A percentile compares a stretch with the other conserved stretches of the same genome.
phyloP scores from a whole-genome alignment of 2,797 vertebrate species.

The Alouatta caraya region DNA sequence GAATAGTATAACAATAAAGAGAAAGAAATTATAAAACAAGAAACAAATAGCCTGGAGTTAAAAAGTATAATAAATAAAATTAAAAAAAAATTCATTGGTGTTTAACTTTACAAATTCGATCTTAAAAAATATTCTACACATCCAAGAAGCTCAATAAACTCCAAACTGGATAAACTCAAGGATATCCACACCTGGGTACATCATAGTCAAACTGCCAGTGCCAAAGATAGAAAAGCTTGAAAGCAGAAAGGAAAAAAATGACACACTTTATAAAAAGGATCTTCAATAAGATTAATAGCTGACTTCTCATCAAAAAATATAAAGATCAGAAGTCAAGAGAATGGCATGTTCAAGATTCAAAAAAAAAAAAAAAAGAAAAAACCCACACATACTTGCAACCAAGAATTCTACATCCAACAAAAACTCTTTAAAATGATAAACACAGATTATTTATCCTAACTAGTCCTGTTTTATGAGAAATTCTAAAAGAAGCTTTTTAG shows the following conservation, averaged over 20 bases:
- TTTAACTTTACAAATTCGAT: background rate
- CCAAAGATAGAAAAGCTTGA: background rate
- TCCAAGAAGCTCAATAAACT: background rate
- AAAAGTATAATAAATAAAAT: background rate
- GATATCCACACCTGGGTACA: background rate
- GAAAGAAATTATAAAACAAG: background rate
- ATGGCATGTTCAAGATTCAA: background rate
- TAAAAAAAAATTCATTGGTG: background rate
- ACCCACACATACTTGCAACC: too few relatives aligned
- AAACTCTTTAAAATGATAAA: background rate
- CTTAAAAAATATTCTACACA: background rate
- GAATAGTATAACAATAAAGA: background rate
- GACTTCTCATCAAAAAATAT: background rate
- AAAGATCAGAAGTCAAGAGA: background rate
- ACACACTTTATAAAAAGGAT: rapidly evolving
- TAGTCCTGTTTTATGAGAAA: background rate
- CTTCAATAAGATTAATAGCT: background rate
- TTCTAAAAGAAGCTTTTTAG: background rate
- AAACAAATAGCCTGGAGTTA: background rate
- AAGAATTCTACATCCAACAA: background rate
- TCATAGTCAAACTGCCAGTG: background rate
- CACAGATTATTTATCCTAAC: background rate
- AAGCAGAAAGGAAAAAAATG: background rate
- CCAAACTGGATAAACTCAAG: background rate
- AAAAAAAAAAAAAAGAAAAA: background rate